Evolutionary conservation across 2,888 invertebrate species (phyloP), one percentile per base, ranked within the genome.

Genomic region (Diarsia mendica): DNA sequence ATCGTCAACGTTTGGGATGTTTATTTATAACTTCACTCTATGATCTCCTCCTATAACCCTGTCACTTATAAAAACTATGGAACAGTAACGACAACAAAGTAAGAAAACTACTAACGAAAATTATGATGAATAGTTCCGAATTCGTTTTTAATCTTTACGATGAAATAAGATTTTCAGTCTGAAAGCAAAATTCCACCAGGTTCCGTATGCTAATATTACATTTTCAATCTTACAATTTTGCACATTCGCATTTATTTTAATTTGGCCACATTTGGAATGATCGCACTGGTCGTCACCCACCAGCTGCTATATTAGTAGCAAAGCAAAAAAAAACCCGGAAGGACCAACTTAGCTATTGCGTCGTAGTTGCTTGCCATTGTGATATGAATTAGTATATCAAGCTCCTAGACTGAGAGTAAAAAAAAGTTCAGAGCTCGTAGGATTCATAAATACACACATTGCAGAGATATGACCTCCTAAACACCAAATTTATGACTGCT

Each of bases 1-100:
- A 89, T 88, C 90, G 84, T 85, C 85, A 83, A 85, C 85, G 86
- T 87, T 89, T 87, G 78, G 71, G 72, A 71, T 71, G 81, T 75
- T 82, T 86, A 84, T 88, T 86, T 84, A 82, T 84, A 85, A 61
- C 71, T 68, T 46, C 33, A 67, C 76, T 75, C 23, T 72, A 44
- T 46, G 39, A 61, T 66, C 63, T 67, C 79, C 71, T 71, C 84
- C 68, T 68, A 74, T 76, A 71, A 20, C 71, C 64, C 55, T 71
- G 51, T 46, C 55, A 44, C 33, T 72, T 60, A 58, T 60, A n/a
- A 53, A 58, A 51, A 23, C 4, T 28, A 51, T 53, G 23, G 3
- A 13, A 58, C 44, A 60, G 20, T 51, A 44, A 64, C 44, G 13
- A 60, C 44, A 64, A 69, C 39, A 75, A 74, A 80, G 49, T 58